These are phyloP conservation scores for Cyprinodon diabolis DNA, from an alignment of 2,797 vertebrate species.

Conservation along the genomic window DNA sequence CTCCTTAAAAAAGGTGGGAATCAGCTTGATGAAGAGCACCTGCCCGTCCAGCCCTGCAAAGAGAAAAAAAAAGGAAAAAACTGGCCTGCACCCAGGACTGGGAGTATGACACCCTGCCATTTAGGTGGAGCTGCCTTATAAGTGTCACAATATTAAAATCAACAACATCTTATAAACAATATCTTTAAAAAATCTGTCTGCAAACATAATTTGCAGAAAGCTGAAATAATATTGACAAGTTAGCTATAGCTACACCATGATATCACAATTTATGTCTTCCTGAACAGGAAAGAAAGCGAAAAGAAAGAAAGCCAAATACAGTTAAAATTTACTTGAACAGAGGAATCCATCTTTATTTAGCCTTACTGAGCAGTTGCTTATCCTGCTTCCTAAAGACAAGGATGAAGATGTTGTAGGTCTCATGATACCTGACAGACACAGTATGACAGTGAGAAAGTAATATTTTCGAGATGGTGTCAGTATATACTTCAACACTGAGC, in stretches of 20 bases:
- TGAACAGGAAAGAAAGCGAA: not conserved
- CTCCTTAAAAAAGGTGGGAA: too few species aligned
- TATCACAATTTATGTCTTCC: not conserved
- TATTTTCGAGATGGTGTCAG: too few species aligned
- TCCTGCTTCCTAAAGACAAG: not conserved
- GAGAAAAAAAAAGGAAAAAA: too few species aligned
- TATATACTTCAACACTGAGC: too few species aligned
- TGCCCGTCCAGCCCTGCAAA: too few species aligned
- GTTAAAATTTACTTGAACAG: not conserved
- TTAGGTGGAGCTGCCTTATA: not conserved
- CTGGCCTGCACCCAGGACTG: too few species aligned
- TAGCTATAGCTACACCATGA: not conserved
- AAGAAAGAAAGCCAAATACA: not conserved
- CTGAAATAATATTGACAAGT: not conserved
- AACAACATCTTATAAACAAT: not conserved
- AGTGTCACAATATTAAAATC: not conserved
- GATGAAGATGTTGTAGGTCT: not conserved
- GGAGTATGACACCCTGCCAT: not conserved
- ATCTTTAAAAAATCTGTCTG: not conserved
- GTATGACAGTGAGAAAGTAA: too few species aligned
- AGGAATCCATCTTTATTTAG: not conserved
- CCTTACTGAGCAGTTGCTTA: not conserved
- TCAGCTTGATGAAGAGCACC: too few species aligned
- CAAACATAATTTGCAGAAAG: not conserved
- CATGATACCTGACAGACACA: not conserved